These are phyloP conservation scores for Microctenopoma lineatum DNA, from an alignment of 2,797 vertebrate species.

Conservation along the genomic window DNA sequence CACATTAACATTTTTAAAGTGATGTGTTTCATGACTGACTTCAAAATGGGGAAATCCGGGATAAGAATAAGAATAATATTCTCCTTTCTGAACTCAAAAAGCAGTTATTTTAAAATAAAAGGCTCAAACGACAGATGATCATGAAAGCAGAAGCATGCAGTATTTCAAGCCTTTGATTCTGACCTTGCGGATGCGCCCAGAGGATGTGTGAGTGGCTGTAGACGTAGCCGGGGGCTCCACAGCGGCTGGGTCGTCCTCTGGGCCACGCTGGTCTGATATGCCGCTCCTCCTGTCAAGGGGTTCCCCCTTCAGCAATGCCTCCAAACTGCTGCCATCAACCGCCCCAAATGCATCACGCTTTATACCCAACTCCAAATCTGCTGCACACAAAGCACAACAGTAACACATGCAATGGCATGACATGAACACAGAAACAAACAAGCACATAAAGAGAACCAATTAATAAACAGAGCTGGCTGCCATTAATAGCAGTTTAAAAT, in stretches of 20 bases:
- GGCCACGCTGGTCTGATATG: conserved; percentile 83
- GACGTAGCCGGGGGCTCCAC: conserved; percentile 88
- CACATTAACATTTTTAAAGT: neutral
- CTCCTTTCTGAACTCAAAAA: neutral
- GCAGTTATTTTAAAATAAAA: neutral
- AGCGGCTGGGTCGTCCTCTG: conserved; percentile 86
- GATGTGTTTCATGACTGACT: neutral
- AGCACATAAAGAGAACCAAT: neutral
- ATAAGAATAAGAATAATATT: neutral
- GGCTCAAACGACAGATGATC: neutral
- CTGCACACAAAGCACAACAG: conserved; percentile 42
- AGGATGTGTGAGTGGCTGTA: conserved; percentile 80
- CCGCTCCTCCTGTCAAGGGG: conserved; percentile 88
- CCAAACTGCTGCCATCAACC: conserved; percentile 94
- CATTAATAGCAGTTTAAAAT: neutral
- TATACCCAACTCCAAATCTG: conserved; percentile 84
- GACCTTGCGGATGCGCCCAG: conserved; percentile 90
- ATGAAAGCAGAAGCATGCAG: neutral
- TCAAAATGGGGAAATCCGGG: neutral
- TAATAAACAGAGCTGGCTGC: neutral
- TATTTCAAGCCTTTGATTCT: neutral
- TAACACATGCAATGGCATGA: neutral
- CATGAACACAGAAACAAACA: conserved; percentile 2
- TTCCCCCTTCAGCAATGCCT: conserved; percentile 92
- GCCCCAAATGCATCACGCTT: conserved; percentile 91